Conservation (phyloP, 2,113 vertebrate genomes). For the Cebidichthys violaceus region DNA sequence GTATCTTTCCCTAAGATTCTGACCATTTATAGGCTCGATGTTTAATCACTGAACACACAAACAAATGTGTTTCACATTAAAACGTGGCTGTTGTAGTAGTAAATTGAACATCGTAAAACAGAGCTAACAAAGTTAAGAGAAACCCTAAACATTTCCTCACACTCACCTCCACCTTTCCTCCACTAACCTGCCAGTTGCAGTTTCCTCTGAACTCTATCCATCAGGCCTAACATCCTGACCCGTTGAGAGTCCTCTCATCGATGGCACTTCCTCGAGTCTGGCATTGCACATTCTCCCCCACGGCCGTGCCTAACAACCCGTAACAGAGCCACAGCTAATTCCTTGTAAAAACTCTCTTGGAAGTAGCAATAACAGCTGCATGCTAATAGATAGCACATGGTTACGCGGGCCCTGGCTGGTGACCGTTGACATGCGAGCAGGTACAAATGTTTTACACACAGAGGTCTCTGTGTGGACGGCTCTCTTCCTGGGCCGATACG, state of each 20-base stretch:
- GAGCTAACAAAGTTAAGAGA: not conserved
- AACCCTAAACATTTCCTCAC: not conserved
- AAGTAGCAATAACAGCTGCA: slow-evolving; percentile 74
- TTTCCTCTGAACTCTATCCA: slow-evolving; percentile 60
- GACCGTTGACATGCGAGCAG: slow-evolving; percentile 62
- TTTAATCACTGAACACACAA: not conserved
- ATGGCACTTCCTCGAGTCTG: slow-evolving; percentile 63
- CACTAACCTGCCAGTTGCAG: slow-evolving; percentile 31
- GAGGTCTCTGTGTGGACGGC: slow-evolving; percentile 29
- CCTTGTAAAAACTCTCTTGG: slow-evolving; percentile 70
- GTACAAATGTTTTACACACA: slow-evolving; percentile 44
- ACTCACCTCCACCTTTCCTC: slow-evolving; percentile 47
- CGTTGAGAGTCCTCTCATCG: slow-evolving; percentile 34
- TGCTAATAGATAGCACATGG: slow-evolving; percentile 80
- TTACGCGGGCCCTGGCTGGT: slow-evolving; percentile 51
- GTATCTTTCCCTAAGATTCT: not conserved
- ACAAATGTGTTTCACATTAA: not conserved
- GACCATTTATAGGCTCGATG: not conserved
- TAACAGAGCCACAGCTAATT: slow-evolving; percentile 72
- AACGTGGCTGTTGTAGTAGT: not conserved
- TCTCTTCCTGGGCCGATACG: slow-evolving; percentile 36
- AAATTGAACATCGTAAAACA: not conserved
- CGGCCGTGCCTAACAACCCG: slow-evolving; percentile 58
- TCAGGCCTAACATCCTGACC: slow-evolving; percentile 63
- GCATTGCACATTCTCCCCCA: slow-evolving; percentile 30